Evolutionary conservation across 2,113 vertebrate species (phyloP), one percentile per base, ranked within the genome.

Genomic region (Pycnonotus jocosus): DNA sequence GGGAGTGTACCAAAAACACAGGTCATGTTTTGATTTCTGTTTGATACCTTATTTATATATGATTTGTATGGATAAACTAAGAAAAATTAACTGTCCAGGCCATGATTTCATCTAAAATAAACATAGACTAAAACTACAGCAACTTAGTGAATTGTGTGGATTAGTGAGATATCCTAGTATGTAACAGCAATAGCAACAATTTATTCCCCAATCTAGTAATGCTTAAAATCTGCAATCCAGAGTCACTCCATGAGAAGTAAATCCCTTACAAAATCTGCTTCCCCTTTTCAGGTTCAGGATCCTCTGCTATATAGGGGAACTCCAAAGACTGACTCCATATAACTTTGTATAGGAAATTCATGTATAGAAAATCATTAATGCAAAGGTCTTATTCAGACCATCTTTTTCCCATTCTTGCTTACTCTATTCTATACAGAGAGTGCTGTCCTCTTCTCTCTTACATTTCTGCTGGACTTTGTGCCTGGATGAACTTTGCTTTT

Each of bases 41-140:
- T 89, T 78, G 64, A 37, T 81, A 91, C 42, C n/a, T 80, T 88
- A 93, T 86, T 85, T 86, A 28, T 50, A 10, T 57, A 68, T 71
- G 15, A 95, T 48, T 90, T 93, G 60, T 69, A 85, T 56, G 51
- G 64, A 88, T 72, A 92, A 92, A 81, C 44, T 53, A 78, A 81
- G 48, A 84, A 94, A 96, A 95, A 93, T 37, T 64, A 95, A 89
- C 86, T 89, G 57, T 56, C 57, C 73, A 17, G 81, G n/a, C 56
- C 73, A 81, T 84, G 71, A 91, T 92, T 95, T 95, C n/a, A 81
- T 72, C 83, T 81, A 78, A 92, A 93, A 91, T 81, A 95, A 93
- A 88, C 82, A 90, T 17, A 50, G 80, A 48, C 77, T 92, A 81
- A 79, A 94, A 86, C 61, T 78, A 60, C 80, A 81, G 65, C 86